Conservation (phyloP, 2,888 invertebrate genomes). For the Cerastoderma edule region DNA sequence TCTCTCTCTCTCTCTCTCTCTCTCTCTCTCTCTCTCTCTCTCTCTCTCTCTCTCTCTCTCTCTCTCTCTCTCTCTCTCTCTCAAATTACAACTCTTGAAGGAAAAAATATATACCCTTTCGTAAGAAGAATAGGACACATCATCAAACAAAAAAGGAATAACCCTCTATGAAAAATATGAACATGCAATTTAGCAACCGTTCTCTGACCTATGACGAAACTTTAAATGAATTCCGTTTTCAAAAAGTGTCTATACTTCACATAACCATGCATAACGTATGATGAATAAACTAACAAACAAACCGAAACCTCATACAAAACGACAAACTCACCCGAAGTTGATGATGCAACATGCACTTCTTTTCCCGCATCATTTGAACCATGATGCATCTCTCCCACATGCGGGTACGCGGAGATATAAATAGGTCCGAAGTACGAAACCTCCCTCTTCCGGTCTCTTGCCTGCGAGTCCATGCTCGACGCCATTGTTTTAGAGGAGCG, state of each 20-base stretch:
- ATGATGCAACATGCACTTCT: background rate
- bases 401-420: conserved; percentile 31
- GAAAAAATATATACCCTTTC: too few relatives aligned
- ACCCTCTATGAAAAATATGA: too few relatives aligned
- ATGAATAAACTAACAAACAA: too few relatives aligned
- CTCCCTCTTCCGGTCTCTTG: conserved; percentile 24
- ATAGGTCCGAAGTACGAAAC: conserved; percentile 52
- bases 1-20: conserved; percentile 15
- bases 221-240: too few relatives aligned
- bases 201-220: too few relatives aligned
- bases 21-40: conserved; percentile 19
- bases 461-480: background rate
- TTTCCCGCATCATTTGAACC: background rate
- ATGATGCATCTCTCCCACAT: background rate
- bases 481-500: conserved; percentile 20
- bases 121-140: too few relatives aligned
- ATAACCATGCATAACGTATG: too few relatives aligned
- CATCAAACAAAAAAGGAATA: too few relatives aligned
- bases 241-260: too few relatives aligned
- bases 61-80: conserved; percentile 19
- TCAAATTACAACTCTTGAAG: background rate
- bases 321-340: conserved; percentile 3
- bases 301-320: too few relatives aligned
- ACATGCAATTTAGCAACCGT: too few relatives aligned
- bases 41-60: conserved; percentile 21